Evolutionary conservation across 2,888 invertebrate species (phyloP).

Genomic region (Biston stratarius): DNA sequence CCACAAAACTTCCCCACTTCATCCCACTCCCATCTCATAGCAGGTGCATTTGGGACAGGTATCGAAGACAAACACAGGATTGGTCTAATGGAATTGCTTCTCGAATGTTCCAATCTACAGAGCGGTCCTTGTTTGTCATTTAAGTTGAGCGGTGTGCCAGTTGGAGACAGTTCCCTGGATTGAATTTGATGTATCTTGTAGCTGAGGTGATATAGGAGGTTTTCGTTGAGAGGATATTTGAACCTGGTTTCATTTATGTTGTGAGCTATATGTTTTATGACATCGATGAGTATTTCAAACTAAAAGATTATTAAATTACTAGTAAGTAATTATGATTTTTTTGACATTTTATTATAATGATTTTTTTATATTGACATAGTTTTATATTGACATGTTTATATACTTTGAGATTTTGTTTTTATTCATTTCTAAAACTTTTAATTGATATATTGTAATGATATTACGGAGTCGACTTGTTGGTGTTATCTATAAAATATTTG

Average conservation of each 20-base stretch:
- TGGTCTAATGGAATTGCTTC: conserved; percentile 28
- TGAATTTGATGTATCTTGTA: conserved; percentile 9
- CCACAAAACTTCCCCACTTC: conserved; percentile 3
- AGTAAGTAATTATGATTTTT: too few relatives aligned
- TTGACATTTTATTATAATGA: too few relatives aligned
- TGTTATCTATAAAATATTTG: too few relatives aligned
- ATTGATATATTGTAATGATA: too few relatives aligned
- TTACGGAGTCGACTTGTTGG: too few relatives aligned
- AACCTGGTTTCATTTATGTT: background rate
- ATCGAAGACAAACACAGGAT: conserved; percentile 22
- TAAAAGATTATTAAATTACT: too few relatives aligned
- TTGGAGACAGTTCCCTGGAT: background rate
- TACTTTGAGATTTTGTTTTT: too few relatives aligned
- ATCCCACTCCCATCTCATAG: background rate
- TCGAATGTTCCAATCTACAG: conserved; percentile 23
- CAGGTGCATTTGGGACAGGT: conserved; percentile 16
- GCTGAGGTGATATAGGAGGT: background rate
- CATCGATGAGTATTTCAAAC: too few relatives aligned
- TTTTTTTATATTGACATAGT: too few relatives aligned
- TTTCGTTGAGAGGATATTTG: background rate
- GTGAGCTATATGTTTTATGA: too few relatives aligned
- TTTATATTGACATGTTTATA: too few relatives aligned
- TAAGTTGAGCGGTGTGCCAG: conserved; percentile 11
- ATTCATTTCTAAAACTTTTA: too few relatives aligned
- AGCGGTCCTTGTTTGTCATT: conserved; percentile 22